Percentiles rank a stretch among this genome's conserved stretches.
phyloP scores from a whole-genome alignment of 2,888 invertebrate species.

The Drosophila siamana region DNA sequence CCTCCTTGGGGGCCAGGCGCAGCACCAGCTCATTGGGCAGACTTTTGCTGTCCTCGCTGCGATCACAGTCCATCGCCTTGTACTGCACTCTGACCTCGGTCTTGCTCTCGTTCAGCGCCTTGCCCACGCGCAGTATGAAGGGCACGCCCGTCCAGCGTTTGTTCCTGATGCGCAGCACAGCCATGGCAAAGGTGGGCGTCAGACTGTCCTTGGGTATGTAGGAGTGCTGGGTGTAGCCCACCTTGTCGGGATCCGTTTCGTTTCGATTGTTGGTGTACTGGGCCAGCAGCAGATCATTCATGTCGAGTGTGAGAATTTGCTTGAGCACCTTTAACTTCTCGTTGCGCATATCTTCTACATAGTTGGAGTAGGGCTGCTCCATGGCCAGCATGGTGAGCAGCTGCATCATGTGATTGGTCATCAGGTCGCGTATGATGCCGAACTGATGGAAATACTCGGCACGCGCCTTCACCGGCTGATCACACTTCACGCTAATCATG shows the following conservation, averaged over 20 bases:
- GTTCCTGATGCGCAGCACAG: slow-evolving; percentile 51
- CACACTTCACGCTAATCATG: slow-evolving; percentile 65
- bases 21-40: slow-evolving; percentile 62
- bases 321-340: slow-evolving; percentile 60
- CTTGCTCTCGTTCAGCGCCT: slow-evolving; percentile 62
- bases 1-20: slow-evolving; percentile 51
- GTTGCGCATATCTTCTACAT: slow-evolving; percentile 57
- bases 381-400: slow-evolving; percentile 60
- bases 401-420: slow-evolving; percentile 69
- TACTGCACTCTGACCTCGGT: slow-evolving; percentile 65
- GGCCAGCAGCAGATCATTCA: slow-evolving; percentile 56
- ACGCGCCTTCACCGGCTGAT: slow-evolving; percentile 44
- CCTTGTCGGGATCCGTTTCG: slow-evolving; percentile 55
- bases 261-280: slow-evolving; percentile 60
- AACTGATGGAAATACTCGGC: slow-evolving; percentile 66
- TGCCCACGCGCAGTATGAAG: slow-evolving; percentile 65
- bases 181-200: slow-evolving; percentile 67
- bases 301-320: slow-evolving; percentile 45
- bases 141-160: slow-evolving; percentile 67
- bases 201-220: slow-evolving; percentile 67
- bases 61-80: slow-evolving; percentile 50
- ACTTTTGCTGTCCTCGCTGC: slow-evolving; percentile 1
- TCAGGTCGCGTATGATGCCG: slow-evolving; percentile 68
- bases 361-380: slow-evolving; percentile 64
- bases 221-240: slow-evolving; percentile 64